phyloP scores from a whole-genome alignment of 1,140 invertebrate species.

The Caenorhabditis latens region DNA sequence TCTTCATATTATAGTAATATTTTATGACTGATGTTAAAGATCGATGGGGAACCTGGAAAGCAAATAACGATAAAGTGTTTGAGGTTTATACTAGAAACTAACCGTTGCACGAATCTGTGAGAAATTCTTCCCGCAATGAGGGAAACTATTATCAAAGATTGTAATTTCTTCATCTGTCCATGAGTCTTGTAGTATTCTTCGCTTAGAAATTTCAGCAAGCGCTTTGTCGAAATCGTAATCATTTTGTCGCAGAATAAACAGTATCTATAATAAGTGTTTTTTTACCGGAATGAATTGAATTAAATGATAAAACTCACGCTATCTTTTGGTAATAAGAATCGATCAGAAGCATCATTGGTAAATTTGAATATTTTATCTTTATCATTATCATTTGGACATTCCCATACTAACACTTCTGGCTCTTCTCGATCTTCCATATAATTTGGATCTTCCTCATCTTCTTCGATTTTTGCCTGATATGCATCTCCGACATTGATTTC shows the following conservation, averaged over 20 bases:
- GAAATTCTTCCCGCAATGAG: neutral
- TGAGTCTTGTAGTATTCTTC: neutral
- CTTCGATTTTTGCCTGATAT: constrained; percentile 9
- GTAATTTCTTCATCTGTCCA: neutral
- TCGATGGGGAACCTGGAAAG: constrained; percentile 1
- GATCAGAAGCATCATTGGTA: neutral
- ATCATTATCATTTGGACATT: neutral
- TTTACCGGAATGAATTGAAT: neutral
- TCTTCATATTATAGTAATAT: constrained; percentile 5
- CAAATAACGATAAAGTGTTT: too few species aligned
- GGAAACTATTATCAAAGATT: neutral
- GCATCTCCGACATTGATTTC: neutral
- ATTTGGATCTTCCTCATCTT: neutral
- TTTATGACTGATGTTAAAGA: neutral
- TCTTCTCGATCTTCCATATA: neutral
- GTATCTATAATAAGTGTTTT: neutral
- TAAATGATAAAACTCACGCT: neutral
- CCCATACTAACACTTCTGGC: neutral
- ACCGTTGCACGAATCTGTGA: neutral
- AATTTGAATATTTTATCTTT: neutral
- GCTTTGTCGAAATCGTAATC: neutral
- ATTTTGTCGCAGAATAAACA: neutral
- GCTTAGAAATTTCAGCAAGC: neutral
- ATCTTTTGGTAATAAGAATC: neutral
- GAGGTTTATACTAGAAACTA: too few species aligned